Base-by-base conservation (phyloP, 2,113 vertebrate species). In the Pseudois nayaur region DNA sequence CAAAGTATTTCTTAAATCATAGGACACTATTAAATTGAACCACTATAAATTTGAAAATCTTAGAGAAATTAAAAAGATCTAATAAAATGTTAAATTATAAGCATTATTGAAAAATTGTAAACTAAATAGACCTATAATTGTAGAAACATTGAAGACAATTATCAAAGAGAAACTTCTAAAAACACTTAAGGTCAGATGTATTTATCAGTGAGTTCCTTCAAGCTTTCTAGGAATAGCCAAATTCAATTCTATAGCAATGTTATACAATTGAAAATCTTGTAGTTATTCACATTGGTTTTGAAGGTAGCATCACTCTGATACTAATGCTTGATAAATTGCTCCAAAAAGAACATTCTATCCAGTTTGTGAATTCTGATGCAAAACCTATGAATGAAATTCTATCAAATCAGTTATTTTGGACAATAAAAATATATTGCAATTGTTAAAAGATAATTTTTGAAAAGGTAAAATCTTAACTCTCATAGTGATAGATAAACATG, bases 1-100 rank as follows among this genome's bases (percentile, higher is more conserved):
- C 36, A 84, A 71, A 54, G 25, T 88, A 0, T 74, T 67, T 94
- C 57, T 92, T 36, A 91, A 94, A 78, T 94, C 94, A 92, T 94
- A 83, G 67, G 62, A 76, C 12, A 87, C 33, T 87, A 43, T 40
- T 88, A 12, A 93, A 91, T 57, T 97, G 4, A 76, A 95, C 59
- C 40, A 88, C 90, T 88, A 27, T 87, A 95, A 55, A 89, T 86
- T 86, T 94, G 17, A 96, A 96, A 97, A 94, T 89, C 33, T 92
- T 62, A 89, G 31, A 78, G 48, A 90, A 91, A 64, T 93, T 74
- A 59, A 64, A 95, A 95, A 59, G 94, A 92, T 52, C 17, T 82
- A 89, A 91, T 94, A 94, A 83, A 90, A 85, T 67, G 29, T 92
- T 94, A 92, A 62, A 89, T 96, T 23, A 17, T n/a, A 64, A 59